phyloP scores from a whole-genome alignment of 2,888 invertebrate species.

The Pharmacophagus antenor region DNA sequence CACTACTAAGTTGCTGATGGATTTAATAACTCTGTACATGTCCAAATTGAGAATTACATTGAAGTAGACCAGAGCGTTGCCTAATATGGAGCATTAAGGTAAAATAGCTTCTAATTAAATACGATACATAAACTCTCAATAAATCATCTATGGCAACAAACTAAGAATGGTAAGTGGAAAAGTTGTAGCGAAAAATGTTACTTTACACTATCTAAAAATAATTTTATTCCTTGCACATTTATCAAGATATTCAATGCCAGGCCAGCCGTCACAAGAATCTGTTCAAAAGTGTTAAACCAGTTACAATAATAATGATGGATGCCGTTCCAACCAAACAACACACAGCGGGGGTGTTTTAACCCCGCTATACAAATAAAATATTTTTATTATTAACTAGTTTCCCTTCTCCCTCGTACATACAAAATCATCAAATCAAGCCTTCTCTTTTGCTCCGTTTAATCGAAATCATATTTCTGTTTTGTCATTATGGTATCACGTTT shows the following conservation, averaged over 20 bases:
- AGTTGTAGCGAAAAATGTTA: conserved; percentile 5
- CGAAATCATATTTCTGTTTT: conserved; percentile 81
- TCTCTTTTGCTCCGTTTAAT: conserved; percentile 71
- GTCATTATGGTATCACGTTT: conserved; percentile 80
- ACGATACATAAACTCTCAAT: conserved; percentile 21
- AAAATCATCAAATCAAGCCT: conserved; percentile 46
- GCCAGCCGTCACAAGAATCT: conserved; percentile 69
- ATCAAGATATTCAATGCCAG: conserved; percentile 50
- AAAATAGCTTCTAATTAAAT: conserved; percentile 42
- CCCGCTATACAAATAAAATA: conserved; percentile 80
- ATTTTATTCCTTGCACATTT: conserved; percentile 40
- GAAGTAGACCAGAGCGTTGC: conserved; percentile 52
- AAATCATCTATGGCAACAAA: conserved; percentile 3
- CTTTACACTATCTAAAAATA: conserved; percentile 14
- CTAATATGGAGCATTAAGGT: conserved; percentile 54
- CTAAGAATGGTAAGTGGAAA: background rate
- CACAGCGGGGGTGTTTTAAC: conserved; percentile 80
- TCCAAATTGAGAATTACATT: conserved; percentile 58
- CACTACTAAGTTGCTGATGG: conserved; percentile 54
- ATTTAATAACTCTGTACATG: conserved; percentile 57
- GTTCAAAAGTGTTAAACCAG: conserved; percentile 81
- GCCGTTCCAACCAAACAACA: conserved; percentile 74
- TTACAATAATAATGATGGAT: conserved; percentile 81
- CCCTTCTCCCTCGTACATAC: conserved; percentile 61
- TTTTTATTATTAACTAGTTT: conserved; percentile 77